Base-by-base conservation (phyloP, 2,797 vertebrate species). In the Gallirallus australis region DNA sequence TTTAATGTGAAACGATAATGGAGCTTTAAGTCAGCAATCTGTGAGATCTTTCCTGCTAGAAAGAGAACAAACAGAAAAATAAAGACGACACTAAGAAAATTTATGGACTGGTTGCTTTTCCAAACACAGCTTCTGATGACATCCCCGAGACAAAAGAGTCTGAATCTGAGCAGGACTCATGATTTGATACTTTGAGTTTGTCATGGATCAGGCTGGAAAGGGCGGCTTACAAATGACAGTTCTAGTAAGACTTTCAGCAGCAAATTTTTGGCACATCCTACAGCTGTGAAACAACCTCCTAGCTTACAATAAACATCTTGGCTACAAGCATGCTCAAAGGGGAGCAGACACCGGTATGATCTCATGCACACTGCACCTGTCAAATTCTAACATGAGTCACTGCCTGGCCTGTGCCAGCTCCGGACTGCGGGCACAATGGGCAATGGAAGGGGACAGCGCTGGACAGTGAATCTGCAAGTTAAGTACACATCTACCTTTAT, bases 1-100 rank as follows among this genome's bases (percentile, higher is more conserved):
- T 81, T 57, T 86, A 79, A 88, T 80, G 82, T 63, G 88, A 95
- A 95, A 84, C 21, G 82, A 82, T 93, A 93, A 84, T 61, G 90
- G 80, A 78, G 50, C 63, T 87, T 60, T 23, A 50, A 81, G 92
- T 75, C 87, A 53, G 69, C 81, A 65, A 14, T 48, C 82, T 60
- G 53, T 27, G 73, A 96, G 39, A 93, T 85, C 60, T 90, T 68
- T 40, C 79, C n/a, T 68, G 68, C 90, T 17, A 78, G 31, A 77
- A 77, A 56, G 56, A 63, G 56, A 94, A 79, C 47, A 85, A 82
- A 82, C 45, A 72, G 53, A 66, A 88, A 73, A 72, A 93, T 27
- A 83, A 27, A 94, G 56, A 63, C 35, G 30, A 50, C 57, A 65
- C 54, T 16, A 47, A 47, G 68, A 56, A 81, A 89, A 94, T 35